Conservation (phyloP, 2,797 vertebrate genomes). For the Nothura maculosa region DNA sequence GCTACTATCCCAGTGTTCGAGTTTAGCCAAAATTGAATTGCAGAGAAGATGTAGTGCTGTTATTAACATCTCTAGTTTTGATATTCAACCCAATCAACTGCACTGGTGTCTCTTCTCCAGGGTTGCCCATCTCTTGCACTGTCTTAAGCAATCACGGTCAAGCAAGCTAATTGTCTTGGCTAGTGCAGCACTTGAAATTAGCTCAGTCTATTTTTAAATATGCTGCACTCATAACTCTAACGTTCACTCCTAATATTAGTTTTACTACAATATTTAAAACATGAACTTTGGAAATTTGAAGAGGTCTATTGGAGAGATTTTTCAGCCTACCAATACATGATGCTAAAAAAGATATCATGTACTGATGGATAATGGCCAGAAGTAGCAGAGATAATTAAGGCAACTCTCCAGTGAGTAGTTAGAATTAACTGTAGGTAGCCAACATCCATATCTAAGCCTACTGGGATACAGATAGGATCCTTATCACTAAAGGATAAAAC, state of each 20-base stretch:
- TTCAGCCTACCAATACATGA: neutral
- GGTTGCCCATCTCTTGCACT: neutral
- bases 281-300: neutral
- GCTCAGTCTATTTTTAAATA: neutral
- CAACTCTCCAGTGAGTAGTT: neutral
- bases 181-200: neutral
- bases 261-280: neutral
- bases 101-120: neutral
- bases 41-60: neutral
- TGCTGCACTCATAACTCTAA: neutral
- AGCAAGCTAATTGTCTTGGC: neutral
- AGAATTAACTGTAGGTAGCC: neutral
- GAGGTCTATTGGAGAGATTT: neutral
- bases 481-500: neutral
- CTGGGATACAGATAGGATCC: constrained; percentile 24
- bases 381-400: neutral
- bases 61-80: neutral
- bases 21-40: neutral
- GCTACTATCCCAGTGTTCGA: neutral
- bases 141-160: neutral
- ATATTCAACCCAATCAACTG: neutral
- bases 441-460: constrained; percentile 3
- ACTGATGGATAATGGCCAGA: constrained; percentile 8
- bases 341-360: constrained; percentile 16
- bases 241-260: neutral